Evolutionary conservation across 2,113 vertebrate genomes (phyloP).

Genomic region (Myodes glareolus): DNA sequence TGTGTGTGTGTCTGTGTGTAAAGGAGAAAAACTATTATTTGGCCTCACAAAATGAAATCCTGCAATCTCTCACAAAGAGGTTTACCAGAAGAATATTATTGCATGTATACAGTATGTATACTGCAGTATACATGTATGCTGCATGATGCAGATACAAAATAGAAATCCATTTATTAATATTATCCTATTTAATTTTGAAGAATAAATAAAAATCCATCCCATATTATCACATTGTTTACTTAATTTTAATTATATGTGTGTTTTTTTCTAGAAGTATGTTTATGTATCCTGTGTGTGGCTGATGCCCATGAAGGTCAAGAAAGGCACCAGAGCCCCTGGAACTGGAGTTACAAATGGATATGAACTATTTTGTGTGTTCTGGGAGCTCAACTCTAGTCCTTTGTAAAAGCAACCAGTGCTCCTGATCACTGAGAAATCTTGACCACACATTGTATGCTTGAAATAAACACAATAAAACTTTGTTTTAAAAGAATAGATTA

Average conservation of each 20-base stretch:
- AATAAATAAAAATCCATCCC: background rate
- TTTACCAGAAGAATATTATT: background rate
- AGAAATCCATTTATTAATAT: background rate
- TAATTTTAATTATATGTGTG: background rate
- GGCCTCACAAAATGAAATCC: background rate
- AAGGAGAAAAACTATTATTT: background rate
- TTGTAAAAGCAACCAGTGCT: background rate
- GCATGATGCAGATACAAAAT: background rate
- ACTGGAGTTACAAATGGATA: background rate
- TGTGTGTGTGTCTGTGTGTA: background rate
- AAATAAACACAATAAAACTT: background rate
- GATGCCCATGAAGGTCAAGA: background rate
- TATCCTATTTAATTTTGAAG: background rate
- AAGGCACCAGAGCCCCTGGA: too few relatives aligned
- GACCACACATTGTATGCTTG: background rate
- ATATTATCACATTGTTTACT: background rate
- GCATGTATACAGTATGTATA: background rate
- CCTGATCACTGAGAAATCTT: background rate
- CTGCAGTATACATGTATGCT: too few relatives aligned
- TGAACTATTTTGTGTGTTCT: background rate
- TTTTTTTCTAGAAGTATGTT: background rate
- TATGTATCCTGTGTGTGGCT: background rate
- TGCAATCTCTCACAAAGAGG: background rate
- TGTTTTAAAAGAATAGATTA: background rate
- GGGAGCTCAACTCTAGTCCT: background rate